A percentile compares a stretch with the other conserved stretches of the same genome.
These are phyloP conservation scores for Brassicogethes aeneus DNA, from an alignment of 2,888 invertebrate genomes.

Conservation along the genomic window DNA sequence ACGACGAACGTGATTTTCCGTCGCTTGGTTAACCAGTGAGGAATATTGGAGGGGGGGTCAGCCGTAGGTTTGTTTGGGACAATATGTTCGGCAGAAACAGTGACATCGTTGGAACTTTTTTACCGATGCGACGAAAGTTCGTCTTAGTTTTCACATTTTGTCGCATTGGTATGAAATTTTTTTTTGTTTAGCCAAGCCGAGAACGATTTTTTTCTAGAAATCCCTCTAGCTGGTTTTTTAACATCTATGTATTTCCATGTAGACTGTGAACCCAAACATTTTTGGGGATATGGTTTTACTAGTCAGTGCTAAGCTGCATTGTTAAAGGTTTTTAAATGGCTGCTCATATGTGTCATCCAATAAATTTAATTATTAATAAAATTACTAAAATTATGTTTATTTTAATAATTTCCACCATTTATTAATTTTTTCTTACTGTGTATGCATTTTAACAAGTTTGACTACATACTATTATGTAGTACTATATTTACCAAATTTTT, in stretches of 20 bases:
- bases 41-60: slow-evolving; percentile 21
- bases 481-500: too few species aligned
- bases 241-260: slow-evolving; percentile 28
- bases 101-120: slow-evolving; percentile 10
- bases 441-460: too few species aligned
- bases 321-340: slow-evolving; percentile 26
- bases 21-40: slow-evolving; percentile 87
- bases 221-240: not conserved
- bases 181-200: slow-evolving; percentile 27
- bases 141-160: slow-evolving; percentile 18
- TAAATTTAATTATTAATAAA: too few species aligned
- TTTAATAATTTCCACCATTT: too few species aligned
- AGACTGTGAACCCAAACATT: slow-evolving; percentile 30
- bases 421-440: too few species aligned
- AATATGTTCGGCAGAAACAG: slow-evolving; percentile 11
- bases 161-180: slow-evolving; percentile 34
- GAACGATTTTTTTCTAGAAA: slow-evolving; percentile 6
- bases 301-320: slow-evolving; percentile 36
- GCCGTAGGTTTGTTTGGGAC: slow-evolving; percentile 12
- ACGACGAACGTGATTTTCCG: slow-evolving; percentile 93
- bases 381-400: too few species aligned
- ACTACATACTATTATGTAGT: too few species aligned
- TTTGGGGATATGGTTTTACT: slow-evolving; percentile 36
- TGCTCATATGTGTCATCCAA: too few species aligned
- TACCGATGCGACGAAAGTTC: slow-evolving; percentile 9